A percentile compares a stretch with the other conserved stretches of the same genome.
phyloP scores from a whole-genome alignment of 2,113 vertebrate species.

The Tupaia tana region DNA sequence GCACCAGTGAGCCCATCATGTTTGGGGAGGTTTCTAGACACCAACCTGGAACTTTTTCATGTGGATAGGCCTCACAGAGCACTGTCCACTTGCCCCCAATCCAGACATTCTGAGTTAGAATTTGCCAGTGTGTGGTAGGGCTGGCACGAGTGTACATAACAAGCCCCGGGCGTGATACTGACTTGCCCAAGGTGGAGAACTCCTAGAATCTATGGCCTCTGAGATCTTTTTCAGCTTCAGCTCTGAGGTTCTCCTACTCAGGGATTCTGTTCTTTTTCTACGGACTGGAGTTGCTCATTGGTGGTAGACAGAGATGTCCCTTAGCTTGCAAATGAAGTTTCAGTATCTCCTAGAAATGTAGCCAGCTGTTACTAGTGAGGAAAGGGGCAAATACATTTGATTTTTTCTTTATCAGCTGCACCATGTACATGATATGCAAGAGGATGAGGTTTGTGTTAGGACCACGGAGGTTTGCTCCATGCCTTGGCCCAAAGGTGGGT shows the following conservation, averaged over 20 bases:
- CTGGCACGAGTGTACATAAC: background rate
- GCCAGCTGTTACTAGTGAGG: conserved; percentile 48
- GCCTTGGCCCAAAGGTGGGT: background rate
- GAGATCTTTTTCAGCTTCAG: conserved; percentile 2
- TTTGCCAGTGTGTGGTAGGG: background rate
- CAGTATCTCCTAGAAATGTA: conserved; percentile 49
- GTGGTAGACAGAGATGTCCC: background rate
- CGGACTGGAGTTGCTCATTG: background rate
- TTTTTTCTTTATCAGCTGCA: conserved; percentile 57
- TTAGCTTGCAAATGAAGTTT: conserved; percentile 38
- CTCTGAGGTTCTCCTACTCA: background rate
- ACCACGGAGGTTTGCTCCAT: background rate
- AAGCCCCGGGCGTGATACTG: background rate
- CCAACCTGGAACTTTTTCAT: no score
- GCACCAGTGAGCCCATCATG: no score
- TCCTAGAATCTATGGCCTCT: background rate
- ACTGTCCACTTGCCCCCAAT: no score
- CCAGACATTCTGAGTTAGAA: background rate
- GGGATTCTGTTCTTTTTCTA: background rate
- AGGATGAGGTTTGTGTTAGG: background rate
- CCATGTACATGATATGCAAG: background rate
- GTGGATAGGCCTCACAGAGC: no score
- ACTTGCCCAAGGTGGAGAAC: background rate
- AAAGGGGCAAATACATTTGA: conserved; percentile 48
- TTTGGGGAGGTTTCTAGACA: no score